Conservation (phyloP, 2,888 invertebrate genomes). For the Tryphoninae sp. region DNA sequence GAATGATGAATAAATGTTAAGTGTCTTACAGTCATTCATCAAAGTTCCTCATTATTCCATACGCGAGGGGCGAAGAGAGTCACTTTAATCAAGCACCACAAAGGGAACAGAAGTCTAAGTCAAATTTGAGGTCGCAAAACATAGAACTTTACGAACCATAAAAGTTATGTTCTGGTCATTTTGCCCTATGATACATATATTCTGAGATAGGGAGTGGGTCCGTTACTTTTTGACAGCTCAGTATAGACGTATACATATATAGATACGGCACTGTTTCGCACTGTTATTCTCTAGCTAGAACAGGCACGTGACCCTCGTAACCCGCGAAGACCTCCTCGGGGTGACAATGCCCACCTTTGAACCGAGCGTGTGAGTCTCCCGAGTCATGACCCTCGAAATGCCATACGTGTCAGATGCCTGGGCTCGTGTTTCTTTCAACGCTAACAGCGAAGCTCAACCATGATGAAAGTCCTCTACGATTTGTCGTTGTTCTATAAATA, state of each 20-base stretch:
- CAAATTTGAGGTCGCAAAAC: no score
- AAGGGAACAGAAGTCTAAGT: no score
- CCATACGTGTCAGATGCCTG: slow-evolving; percentile 67
- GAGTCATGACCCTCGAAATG: slow-evolving; percentile 69
- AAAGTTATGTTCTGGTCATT: no score
- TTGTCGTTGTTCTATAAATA: not conserved
- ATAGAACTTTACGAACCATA: no score
- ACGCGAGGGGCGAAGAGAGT: no score
- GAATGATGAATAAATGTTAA: no score
- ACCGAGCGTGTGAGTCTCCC: slow-evolving; percentile 50
- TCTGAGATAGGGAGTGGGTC: no score
- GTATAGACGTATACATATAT: not conserved
- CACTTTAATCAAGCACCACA: no score
- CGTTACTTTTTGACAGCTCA: no score
- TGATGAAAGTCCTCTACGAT: slow-evolving; percentile 28
- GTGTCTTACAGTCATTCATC: no score
- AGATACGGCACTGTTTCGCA: slow-evolving; percentile 1
- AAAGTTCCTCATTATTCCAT: no score
- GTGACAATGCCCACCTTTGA: slow-evolving; percentile 70
- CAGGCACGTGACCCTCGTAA: slow-evolving; percentile 39
- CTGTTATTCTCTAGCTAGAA: slow-evolving; percentile 36
- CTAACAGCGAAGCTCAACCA: slow-evolving; percentile 32
- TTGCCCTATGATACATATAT: no score
- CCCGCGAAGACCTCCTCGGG: slow-evolving; percentile 45
- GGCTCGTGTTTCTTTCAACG: slow-evolving; percentile 47